A percentile compares a stretch with the other conserved stretches of the same genome.
phyloP scores from a whole-genome alignment of 1,140 invertebrate species.

The Globodera ellingtonae region DNA sequence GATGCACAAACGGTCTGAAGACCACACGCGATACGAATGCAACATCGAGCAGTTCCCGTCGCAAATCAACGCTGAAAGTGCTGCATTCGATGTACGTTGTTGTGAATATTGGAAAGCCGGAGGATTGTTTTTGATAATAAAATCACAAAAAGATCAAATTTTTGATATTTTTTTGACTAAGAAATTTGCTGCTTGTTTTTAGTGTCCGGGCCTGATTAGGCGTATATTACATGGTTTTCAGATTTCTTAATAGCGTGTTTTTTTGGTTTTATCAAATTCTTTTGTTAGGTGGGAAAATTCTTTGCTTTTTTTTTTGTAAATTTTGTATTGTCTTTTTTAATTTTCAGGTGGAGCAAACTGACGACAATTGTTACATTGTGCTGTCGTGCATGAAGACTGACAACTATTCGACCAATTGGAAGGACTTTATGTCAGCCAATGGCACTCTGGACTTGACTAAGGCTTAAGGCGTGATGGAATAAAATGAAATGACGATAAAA shows the following conservation, averaged over 20 bases:
- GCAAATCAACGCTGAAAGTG: slow-evolving; percentile 54
- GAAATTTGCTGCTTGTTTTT: too few relatives aligned
- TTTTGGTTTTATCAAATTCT: too few relatives aligned
- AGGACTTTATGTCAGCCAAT: slow-evolving; percentile 50
- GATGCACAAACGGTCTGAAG: slow-evolving; percentile 40
- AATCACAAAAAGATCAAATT: too few relatives aligned
- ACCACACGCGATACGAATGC: slow-evolving; percentile 47
- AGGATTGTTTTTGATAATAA: too few relatives aligned
- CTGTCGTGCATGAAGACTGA: slow-evolving; percentile 49
- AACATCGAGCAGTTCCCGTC: slow-evolving; percentile 51
- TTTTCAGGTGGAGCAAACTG: slow-evolving; percentile 14
- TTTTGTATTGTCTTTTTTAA: neutral
- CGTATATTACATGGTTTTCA: too few relatives aligned
- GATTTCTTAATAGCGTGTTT: too few relatives aligned
- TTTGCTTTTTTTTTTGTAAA: too few relatives aligned
- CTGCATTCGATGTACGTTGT: slow-evolving; percentile 46
- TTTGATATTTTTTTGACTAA: too few relatives aligned
- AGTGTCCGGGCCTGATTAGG: too few relatives aligned
- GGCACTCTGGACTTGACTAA: slow-evolving; percentile 47
- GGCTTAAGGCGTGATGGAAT: slow-evolving; percentile 14
- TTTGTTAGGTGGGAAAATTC: too few relatives aligned
- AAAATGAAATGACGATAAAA: too few relatives aligned
- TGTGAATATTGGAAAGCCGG: neutral
- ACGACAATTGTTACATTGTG: slow-evolving; percentile 53
- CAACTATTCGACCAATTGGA: slow-evolving; percentile 54